Conservation (phyloP, 2,888 invertebrate genomes). For the Caenorhabditis imperialis region DNA sequence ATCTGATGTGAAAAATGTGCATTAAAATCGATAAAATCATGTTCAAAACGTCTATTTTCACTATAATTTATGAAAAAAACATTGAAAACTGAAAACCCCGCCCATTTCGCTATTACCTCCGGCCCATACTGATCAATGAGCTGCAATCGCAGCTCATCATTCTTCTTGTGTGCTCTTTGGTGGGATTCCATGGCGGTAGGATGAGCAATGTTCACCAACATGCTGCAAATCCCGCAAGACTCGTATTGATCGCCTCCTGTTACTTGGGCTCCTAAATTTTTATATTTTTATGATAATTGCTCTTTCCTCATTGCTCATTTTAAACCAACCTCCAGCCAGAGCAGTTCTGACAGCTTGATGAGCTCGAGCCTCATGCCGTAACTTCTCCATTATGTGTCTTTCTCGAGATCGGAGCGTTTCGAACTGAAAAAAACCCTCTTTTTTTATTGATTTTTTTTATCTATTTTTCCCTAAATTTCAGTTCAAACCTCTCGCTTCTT, state of each 20-base stretch:
- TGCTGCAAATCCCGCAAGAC: slow-evolving; percentile 66
- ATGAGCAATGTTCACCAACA: slow-evolving; percentile 67
- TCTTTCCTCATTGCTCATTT: slow-evolving; percentile 14
- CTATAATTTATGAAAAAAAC: no score
- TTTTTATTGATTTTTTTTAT: slow-evolving; percentile 6
- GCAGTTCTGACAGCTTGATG: slow-evolving; percentile 26
- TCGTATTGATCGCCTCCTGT: slow-evolving; percentile 59
- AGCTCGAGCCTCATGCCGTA: slow-evolving; percentile 43
- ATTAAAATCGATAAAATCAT: no score
- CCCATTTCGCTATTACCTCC: no score
- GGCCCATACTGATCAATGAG: slow-evolving; percentile 62
- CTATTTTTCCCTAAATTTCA: slow-evolving; percentile 5
- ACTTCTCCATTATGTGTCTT: slow-evolving; percentile 33
- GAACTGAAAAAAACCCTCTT: slow-evolving; percentile 22
- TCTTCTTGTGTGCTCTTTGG: slow-evolving; percentile 71
- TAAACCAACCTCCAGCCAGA: slow-evolving; percentile 10
- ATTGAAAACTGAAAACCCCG: no score
- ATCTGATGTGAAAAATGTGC: no score
- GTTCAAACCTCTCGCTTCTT: slow-evolving; percentile 56
- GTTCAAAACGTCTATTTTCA: no score
- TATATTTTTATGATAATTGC: background rate
- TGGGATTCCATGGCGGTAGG: slow-evolving; percentile 71
- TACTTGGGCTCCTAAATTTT: background rate
- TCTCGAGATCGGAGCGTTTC: slow-evolving; percentile 46
- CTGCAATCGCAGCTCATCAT: slow-evolving; percentile 66